phyloP scores from a whole-genome alignment of 2,113 vertebrate species.

The Zosterops hypoxanthus region DNA sequence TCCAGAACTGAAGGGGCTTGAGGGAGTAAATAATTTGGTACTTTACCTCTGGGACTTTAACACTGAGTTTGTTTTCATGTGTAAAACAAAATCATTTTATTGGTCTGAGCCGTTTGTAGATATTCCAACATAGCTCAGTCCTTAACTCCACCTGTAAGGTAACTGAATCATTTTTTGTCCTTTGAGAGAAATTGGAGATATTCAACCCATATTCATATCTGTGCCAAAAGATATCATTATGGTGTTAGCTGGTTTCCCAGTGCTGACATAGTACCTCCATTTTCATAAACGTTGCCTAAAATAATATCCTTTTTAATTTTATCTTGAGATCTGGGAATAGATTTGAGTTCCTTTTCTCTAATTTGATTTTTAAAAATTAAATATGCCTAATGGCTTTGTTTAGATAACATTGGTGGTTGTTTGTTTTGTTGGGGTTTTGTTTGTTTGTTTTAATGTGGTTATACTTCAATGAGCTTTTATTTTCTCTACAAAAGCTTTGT shows the following conservation, averaged over 20 bases:
- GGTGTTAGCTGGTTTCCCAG: neutral
- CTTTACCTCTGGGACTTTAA: neutral
- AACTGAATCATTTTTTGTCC: slow-evolving; percentile 25
- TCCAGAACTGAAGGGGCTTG: neutral
- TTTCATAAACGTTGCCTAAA: slow-evolving; percentile 17
- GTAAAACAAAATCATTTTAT: neutral
- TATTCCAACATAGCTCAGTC: neutral
- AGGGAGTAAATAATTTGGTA: neutral
- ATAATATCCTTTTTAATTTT: slow-evolving; percentile 57
- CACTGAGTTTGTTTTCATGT: neutral
- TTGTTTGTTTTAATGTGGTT: slow-evolving; percentile 8
- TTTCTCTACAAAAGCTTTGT: slow-evolving; percentile 63
- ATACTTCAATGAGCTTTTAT: slow-evolving; percentile 56
- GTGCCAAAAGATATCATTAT: neutral
- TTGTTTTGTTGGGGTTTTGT: neutral
- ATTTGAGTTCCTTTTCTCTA: slow-evolving; percentile 37
- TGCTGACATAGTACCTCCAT: neutral
- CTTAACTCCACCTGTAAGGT: neutral
- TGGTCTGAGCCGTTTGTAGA: neutral
- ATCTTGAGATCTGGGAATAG: slow-evolving; percentile 23
- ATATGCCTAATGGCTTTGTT: slow-evolving; percentile 37
- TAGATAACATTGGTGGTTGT: slow-evolving; percentile 38
- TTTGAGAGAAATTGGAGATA: neutral
- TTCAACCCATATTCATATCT: neutral
- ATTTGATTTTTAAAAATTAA: slow-evolving; percentile 65